Evolutionary conservation across 2,797 vertebrate species (phyloP), one percentile per base, ranked within the genome.

Genomic region (Alca torda): DNA sequence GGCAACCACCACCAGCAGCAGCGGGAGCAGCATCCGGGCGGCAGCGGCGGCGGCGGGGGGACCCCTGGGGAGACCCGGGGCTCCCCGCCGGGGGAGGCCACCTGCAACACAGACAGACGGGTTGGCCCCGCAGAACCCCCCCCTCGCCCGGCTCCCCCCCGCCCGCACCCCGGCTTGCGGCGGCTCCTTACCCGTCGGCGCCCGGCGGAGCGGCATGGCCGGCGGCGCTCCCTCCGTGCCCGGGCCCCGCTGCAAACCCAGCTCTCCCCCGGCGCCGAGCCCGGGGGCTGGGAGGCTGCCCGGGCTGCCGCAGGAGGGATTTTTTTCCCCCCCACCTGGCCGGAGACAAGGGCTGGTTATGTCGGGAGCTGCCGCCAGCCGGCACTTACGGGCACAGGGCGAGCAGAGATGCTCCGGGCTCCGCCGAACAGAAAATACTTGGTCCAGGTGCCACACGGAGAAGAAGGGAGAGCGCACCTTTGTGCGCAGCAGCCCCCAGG

Each of bases 391-490:
- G 53, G 84, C 51, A 3, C 70, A 1, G 19, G 1, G 31, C 15
- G 35, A 64, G 79, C 16, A 0, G 68, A 11, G 89, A 41, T 26
- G 90, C 37, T 28, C 35, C 1, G 24, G 24, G 0, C 67, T 2
- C 74, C 2, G 54, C 63, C 41, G 28, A 4, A 10, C 0, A 48
- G 20, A 6, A 35, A 50, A 54, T 4, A 7, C 78, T 28, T 3
- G 17, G 3, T 75, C 54, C 75, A 5, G 26, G 61, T 15, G 41
- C 25, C 51, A 1, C 1, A 60, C 37, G 1, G 26, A 5, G 74
- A 26, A 13, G 39, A 5, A 7, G 8, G 10, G 35, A 20, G 11
- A 41, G 37, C 23, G 0, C 35, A 15, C 15, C 53, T 11, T 4
- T 1, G 63, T 2, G 33, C 3, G 21, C 46, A 1, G 53, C 43